Percentiles rank a stretch among this genome's conserved stretches.
phyloP scores from a whole-genome alignment of 2,888 invertebrate species.

The Tridacna gigas region DNA sequence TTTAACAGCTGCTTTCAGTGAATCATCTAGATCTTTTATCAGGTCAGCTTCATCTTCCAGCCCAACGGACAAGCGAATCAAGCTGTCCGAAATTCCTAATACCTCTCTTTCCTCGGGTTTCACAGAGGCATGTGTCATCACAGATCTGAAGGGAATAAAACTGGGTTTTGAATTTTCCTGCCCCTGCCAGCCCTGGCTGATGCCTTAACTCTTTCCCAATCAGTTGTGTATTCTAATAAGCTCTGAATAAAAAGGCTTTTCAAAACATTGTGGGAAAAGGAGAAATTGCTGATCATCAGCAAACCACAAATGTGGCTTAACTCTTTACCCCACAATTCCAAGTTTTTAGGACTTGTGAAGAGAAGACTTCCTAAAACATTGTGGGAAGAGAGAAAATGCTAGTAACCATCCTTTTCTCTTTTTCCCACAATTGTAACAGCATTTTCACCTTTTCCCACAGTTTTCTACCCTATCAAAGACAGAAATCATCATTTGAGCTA shows the following conservation, averaged over 20 bases:
- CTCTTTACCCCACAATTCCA: not conserved
- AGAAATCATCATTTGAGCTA: too few relatives aligned
- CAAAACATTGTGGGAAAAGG: not conserved
- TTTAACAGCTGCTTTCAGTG: slow-evolving; percentile 74
- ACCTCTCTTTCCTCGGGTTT: slow-evolving; percentile 80
- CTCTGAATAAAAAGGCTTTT: not conserved
- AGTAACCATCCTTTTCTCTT: not conserved
- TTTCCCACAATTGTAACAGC: not conserved
- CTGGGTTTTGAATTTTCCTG: not conserved
- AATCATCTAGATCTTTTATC: slow-evolving; percentile 82
- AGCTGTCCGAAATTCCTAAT: slow-evolving; percentile 83
- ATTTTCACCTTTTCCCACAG: not conserved
- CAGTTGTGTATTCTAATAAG: too few relatives aligned
- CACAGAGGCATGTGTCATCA: slow-evolving; percentile 85
- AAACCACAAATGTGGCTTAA: not conserved
- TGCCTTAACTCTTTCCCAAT: too few relatives aligned
- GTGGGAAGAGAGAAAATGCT: not conserved
- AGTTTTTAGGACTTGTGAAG: not conserved
- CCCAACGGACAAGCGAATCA: slow-evolving; percentile 84
- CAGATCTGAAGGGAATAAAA: slow-evolving; percentile 71
- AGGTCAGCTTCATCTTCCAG: slow-evolving; percentile 84
- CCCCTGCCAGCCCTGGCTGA: not conserved
- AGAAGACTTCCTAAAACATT: not conserved
- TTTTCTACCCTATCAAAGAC: not conserved
- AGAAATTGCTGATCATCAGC: not conserved